phyloP scores from a whole-genome alignment of 2,797 vertebrate genomes.

The Natrix natrix region DNA sequence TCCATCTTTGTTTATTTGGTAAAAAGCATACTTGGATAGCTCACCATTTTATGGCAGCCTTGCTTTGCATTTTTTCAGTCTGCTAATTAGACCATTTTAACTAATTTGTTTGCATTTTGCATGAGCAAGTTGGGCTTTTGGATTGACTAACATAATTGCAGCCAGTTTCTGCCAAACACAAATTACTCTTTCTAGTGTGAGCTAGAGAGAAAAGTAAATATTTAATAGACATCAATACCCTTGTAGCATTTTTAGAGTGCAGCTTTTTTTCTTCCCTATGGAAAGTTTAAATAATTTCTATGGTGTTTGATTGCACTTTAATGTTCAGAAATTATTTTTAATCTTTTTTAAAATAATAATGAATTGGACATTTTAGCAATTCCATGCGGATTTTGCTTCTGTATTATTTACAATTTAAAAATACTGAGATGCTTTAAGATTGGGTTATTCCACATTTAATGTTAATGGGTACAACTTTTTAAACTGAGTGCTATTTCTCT shows the following conservation, averaged over 20 bases:
- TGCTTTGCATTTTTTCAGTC: conserved; percentile 81
- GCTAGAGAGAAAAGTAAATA: conserved; percentile 83
- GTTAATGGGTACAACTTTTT: conserved; percentile 53
- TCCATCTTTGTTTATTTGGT: conserved; percentile 65
- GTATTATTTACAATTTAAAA: conserved; percentile 66
- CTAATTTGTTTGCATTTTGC: conserved; percentile 88
- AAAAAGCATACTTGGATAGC: conserved; percentile 61
- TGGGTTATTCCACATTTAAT: conserved; percentile 41
- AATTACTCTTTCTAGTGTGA: conserved; percentile 81
- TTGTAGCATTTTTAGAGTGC: conserved; percentile 70
- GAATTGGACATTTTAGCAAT: conserved; percentile 65
- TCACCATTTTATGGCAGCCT: conserved; percentile 73
- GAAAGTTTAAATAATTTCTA: conserved; percentile 78
- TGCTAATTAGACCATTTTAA: conserved; percentile 85
- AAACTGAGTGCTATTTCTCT: conserved; percentile 29
- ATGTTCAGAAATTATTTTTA: conserved; percentile 76
- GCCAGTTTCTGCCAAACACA: conserved; percentile 79
- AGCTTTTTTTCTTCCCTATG: conserved; percentile 54
- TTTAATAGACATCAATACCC: conserved; percentile 84
- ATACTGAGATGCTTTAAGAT: conserved; percentile 51
- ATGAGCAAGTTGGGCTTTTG: conserved; percentile 83
- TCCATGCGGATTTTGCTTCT: conserved; percentile 63
- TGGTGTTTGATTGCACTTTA: conserved; percentile 74
- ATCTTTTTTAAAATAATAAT: conserved; percentile 74
- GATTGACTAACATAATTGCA: conserved; percentile 84